Percentiles rank a stretch among this genome's conserved stretches.
phyloP scores from a whole-genome alignment of 2,113 vertebrate genomes.

The Bufo bufo region DNA sequence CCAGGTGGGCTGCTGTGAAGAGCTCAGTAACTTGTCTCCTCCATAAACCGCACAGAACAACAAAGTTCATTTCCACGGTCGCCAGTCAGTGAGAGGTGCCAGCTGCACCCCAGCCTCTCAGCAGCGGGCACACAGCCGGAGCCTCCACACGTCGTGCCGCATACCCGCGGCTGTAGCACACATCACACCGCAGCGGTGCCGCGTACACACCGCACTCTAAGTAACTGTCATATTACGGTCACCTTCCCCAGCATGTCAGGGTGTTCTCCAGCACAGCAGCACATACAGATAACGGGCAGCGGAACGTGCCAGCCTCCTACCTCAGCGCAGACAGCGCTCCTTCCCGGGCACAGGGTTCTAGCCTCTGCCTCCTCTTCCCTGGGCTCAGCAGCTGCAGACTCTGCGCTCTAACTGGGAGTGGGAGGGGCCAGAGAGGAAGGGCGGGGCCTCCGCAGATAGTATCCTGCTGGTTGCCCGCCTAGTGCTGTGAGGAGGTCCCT shows the following conservation, averaged over 20 bases:
- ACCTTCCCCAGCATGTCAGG: neutral
- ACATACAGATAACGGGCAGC: neutral
- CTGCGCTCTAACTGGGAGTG: neutral
- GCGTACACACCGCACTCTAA: neutral
- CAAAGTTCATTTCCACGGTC: neutral
- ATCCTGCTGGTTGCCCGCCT: slow-evolving; percentile 34
- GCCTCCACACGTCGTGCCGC: neutral
- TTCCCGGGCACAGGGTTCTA: neutral
- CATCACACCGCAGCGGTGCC: neutral
- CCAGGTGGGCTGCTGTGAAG: neutral
- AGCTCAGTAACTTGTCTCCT: neutral
- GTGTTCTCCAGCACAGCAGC: neutral
- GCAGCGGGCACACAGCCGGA: too few relatives aligned
- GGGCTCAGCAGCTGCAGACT: slow-evolving; percentile 35
- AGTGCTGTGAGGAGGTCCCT: neutral
- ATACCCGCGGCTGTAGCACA: neutral
- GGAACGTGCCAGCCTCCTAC: slow-evolving; percentile 15
- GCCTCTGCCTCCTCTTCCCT: slow-evolving; percentile 11
- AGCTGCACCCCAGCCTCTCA: too few relatives aligned
- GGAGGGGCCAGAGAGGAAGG: slow-evolving; percentile 7
- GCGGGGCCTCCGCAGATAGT: slow-evolving; percentile 15
- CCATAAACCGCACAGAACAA: neutral
- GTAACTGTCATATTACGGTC: neutral
- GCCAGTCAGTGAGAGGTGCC: neutral
- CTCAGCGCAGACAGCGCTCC: slow-evolving; percentile 34